These are phyloP conservation scores for Pica pica DNA, from an alignment of 2,113 vertebrate genomes.

Conservation along the genomic window DNA sequence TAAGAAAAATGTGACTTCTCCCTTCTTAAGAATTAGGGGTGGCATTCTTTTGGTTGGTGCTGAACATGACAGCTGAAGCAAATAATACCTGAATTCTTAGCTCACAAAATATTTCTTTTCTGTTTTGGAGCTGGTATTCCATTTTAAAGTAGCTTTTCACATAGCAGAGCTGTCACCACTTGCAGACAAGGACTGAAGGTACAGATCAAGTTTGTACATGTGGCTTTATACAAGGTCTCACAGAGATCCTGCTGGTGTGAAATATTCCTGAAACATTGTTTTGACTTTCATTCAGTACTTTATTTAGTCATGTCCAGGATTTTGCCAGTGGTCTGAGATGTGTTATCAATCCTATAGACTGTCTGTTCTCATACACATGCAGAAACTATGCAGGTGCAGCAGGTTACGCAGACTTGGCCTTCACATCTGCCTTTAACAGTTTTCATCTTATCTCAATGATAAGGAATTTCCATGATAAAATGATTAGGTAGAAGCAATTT, in stretches of 20 bases:
- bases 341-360: neutral
- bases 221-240: neutral
- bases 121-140: neutral
- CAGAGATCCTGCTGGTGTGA: neutral
- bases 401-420: neutral
- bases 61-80: neutral
- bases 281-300: neutral
- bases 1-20: neutral
- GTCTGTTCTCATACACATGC: neutral
- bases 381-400: neutral
- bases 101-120: neutral
- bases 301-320: neutral
- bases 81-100: neutral
- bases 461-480: neutral
- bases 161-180: neutral
- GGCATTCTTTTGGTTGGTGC: neutral
- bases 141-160: constrained; percentile 2
- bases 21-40: neutral
- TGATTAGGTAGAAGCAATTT: neutral
- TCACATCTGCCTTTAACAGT: constrained; percentile 6
- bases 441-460: constrained; percentile 16
- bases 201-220: constrained; percentile 2
- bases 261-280: neutral
- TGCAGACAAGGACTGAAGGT: neutral
- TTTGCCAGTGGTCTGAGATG: neutral